These are phyloP conservation scores for Lepidocyrtinus sp. DNA, from an alignment of 2,888 invertebrate genomes.

Conservation along the genomic window DNA sequence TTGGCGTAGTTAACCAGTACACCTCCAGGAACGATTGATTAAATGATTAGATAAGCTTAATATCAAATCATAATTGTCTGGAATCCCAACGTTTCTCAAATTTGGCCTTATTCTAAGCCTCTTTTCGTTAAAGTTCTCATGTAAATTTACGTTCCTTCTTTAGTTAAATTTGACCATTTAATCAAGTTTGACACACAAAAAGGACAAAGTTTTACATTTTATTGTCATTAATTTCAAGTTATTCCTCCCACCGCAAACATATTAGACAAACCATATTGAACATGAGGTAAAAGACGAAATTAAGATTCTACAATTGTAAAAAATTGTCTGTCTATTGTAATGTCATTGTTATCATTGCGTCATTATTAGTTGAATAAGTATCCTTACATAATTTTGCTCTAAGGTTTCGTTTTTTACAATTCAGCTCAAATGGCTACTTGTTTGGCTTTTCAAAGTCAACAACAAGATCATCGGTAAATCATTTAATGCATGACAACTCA, in stretches of 20 bases:
- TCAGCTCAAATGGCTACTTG: too few relatives aligned
- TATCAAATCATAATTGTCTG: not conserved
- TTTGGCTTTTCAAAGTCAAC: not conserved
- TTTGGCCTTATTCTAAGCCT: not conserved
- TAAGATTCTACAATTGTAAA: not conserved
- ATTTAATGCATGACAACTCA: conserved; percentile 24
- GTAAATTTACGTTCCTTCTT: not conserved
- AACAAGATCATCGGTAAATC: conserved; percentile 17
- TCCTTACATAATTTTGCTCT: not conserved
- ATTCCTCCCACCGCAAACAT: too few relatives aligned
- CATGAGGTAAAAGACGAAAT: not conserved
- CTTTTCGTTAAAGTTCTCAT: too few relatives aligned
- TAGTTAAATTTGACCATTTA: not conserved
- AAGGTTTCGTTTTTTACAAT: conserved; percentile 9
- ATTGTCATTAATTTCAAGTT: too few relatives aligned
- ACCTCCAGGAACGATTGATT: not conserved
- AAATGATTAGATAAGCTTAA: too few relatives aligned
- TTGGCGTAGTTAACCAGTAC: not conserved
- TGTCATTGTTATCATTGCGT: not conserved
- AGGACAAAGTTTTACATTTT: too few relatives aligned
- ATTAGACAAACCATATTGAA: not conserved
- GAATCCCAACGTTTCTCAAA: not conserved
- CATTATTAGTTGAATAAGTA: not conserved
- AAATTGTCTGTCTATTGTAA: not conserved
- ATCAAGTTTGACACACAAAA: not conserved